These are phyloP conservation scores for Lepeophtheirus nordmannii DNA, from an alignment of 2,888 invertebrate species.

Conservation along the genomic window DNA sequence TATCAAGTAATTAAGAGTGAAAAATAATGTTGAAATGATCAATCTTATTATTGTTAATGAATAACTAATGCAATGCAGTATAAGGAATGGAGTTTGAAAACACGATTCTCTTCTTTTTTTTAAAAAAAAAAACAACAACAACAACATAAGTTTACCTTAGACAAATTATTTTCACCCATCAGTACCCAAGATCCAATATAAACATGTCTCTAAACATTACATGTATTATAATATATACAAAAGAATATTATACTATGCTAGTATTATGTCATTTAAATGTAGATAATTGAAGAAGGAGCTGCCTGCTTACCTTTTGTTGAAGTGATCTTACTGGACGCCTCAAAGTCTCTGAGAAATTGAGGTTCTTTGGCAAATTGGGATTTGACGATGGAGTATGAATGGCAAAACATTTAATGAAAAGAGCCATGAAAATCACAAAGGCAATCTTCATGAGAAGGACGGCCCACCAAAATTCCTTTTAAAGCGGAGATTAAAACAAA, in stretches of 20 bases:
- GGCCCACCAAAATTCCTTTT: conserved; percentile 77
- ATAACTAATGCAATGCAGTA: no score
- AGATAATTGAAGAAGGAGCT: neutral
- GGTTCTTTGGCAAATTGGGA: conserved; percentile 88
- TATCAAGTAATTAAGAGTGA: no score
- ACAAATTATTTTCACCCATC: conserved; percentile 6
- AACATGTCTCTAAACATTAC: conserved; percentile 6
- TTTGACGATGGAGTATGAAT: conserved; percentile 98
- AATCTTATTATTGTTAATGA: no score
- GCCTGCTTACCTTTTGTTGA: conserved; percentile 54
- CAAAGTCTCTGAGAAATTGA: conserved; percentile 77
- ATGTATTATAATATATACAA: no score
- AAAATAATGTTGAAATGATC: no score
- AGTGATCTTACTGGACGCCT: conserved; percentile 79
- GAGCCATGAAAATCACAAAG: conserved; percentile 86
- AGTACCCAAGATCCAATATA: conserved; percentile 25
- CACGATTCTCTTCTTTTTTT: neutral
- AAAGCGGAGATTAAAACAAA: conserved; percentile 28
- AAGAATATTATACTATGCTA: no score
- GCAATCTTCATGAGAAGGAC: conserved; percentile 79
- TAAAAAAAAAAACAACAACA: neutral
- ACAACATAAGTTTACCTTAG: conserved; percentile 12
- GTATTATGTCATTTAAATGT: neutral
- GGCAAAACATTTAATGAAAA: conserved; percentile 97
- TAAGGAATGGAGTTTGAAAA: no score